These are phyloP conservation scores for Parazoanthus darwini DNA, from an alignment of 92 coral and sea anemone genomes.

Conservation along the genomic window DNA sequence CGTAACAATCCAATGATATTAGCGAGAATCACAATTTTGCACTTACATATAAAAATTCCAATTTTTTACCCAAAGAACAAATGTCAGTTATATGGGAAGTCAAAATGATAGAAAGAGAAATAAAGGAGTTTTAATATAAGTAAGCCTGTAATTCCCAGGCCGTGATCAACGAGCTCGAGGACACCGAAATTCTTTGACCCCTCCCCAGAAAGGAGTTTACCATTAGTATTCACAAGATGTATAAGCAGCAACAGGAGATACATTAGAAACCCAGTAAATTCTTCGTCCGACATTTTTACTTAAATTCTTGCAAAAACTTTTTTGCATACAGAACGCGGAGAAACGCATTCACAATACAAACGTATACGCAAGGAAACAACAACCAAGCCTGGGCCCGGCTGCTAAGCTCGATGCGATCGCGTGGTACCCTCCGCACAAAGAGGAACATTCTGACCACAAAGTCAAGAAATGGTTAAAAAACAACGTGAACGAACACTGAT, in stretches of 20 bases:
- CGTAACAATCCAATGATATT: no score
- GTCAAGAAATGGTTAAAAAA: conserved; percentile 77
- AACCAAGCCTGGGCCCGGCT: conserved; percentile 46
- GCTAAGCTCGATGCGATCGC: conserved; percentile 69
- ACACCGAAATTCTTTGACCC: no score
- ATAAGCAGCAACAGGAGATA: background rate
- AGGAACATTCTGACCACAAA: conserved; percentile 65
- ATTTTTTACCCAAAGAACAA: no score
- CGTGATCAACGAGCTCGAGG: no score
- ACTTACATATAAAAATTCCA: no score
- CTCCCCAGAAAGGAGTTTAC: no score
- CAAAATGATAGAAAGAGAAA: no score
- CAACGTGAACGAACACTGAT: conserved; percentile 9
- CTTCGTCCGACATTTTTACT: background rate
- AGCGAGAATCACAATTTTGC: no score
- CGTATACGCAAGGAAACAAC: conserved; percentile 19
- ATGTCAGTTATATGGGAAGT: no score
- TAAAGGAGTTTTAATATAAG: no score
- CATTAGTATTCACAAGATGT: no score
- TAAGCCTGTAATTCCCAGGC: no score
- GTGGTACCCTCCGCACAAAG: conserved; percentile 74
- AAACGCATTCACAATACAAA: conserved; percentile 26
- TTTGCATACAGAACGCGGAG: conserved; percentile 30
- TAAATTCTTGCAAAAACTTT: background rate
- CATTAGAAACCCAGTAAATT: background rate